phyloP scores from a whole-genome alignment of 2,797 vertebrate genomes.

The Momotus momota region DNA sequence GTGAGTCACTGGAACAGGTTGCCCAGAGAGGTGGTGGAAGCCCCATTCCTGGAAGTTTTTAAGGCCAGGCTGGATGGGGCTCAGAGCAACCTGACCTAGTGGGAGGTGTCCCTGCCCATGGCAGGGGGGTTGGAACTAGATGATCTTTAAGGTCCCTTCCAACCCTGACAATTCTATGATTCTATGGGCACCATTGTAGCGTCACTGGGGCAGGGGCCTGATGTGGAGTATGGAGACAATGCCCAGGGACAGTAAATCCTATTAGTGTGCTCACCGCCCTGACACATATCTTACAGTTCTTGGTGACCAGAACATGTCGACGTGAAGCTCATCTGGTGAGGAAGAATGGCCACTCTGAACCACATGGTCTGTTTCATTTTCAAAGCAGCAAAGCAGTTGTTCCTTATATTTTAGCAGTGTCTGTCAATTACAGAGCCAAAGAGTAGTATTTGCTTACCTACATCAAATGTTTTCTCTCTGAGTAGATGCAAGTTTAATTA shows the following conservation, averaged over 20 bases:
- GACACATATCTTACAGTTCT: not conserved
- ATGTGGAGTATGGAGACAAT: not conserved
- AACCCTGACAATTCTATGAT: no score
- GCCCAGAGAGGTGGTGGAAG: no score
- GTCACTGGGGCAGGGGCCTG: not conserved
- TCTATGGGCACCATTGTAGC: not conserved
- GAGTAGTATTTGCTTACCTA: not conserved
- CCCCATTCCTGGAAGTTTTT: no score
- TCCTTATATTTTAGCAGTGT: not conserved
- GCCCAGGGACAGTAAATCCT: not conserved
- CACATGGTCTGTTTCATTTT: not conserved
- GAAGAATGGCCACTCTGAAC: not conserved
- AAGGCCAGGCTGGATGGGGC: no score
- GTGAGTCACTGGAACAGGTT: no score
- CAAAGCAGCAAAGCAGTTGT: not conserved
- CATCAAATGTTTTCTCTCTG: not conserved
- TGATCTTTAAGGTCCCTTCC: no score
- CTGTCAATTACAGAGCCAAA: slow-evolving; percentile 1
- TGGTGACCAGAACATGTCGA: not conserved
- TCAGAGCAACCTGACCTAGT: no score
- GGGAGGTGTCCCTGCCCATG: no score
- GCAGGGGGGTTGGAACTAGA: no score
- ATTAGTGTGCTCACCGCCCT: not conserved
- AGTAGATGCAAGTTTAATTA: slow-evolving; percentile 1
- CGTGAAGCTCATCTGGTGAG: not conserved